These are phyloP conservation scores for Cybosia mesomella DNA, from an alignment of 2,888 invertebrate genomes.

Conservation along the genomic window DNA sequence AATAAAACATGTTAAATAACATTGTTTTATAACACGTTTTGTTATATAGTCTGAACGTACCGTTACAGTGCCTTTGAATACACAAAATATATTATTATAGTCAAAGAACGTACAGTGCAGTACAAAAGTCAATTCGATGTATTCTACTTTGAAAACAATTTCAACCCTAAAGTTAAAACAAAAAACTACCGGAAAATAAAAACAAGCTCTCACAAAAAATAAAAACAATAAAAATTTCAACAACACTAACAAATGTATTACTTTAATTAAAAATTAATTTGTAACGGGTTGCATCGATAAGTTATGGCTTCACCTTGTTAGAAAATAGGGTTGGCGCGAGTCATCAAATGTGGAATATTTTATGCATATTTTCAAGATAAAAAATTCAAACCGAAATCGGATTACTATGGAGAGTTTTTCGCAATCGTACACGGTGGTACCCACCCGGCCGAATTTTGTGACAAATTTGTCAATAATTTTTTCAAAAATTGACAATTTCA, in stretches of 20 bases:
- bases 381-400: too few relatives aligned
- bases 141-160: constrained; percentile 12
- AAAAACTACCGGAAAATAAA: constrained; percentile 23
- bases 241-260: constrained; percentile 42
- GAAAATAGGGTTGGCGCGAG: constrained; percentile 29
- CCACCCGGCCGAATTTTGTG: too few relatives aligned
- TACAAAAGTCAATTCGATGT: neutral
- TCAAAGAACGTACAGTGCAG: neutral
- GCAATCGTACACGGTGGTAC: too few relatives aligned
- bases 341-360: constrained; percentile 22
- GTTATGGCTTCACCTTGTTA: constrained; percentile 47
- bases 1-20: too few relatives aligned
- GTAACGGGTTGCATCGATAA: constrained; percentile 51
- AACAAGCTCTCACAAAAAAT: constrained; percentile 22
- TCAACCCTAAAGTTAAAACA: constrained; percentile 8
- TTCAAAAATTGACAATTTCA: too few relatives aligned
- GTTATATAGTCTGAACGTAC: too few relatives aligned
- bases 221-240: constrained; percentile 40
- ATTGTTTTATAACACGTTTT: too few relatives aligned
- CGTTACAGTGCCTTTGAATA: too few relatives aligned
- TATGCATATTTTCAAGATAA: constrained; percentile 16
- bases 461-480: too few relatives aligned
- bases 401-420: too few relatives aligned
- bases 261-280: constrained; percentile 62
- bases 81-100: too few relatives aligned